phyloP scores from a whole-genome alignment of 1,140 invertebrate species.

The Chironomus tepperi region DNA sequence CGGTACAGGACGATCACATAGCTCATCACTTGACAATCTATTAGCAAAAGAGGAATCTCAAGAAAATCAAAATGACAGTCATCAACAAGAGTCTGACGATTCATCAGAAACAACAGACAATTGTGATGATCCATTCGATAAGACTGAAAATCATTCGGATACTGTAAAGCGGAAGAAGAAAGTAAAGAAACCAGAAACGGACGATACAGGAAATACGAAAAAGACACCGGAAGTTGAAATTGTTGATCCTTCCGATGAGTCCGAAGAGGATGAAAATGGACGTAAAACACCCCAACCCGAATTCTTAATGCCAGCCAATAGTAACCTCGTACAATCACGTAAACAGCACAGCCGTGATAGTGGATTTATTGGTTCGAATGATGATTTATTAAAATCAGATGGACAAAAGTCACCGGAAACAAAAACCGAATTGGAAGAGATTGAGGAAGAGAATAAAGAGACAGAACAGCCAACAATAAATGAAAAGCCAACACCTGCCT shows the following conservation, averaged over 20 bases:
- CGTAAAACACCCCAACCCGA: conserved; percentile 53
- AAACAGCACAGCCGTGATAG: conserved; percentile 77
- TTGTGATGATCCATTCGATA: conserved; percentile 61
- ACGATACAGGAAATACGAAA: conserved; percentile 47
- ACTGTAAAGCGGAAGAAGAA: conserved; percentile 77
- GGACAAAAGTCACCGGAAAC: conserved; percentile 43
- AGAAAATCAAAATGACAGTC: conserved; percentile 37
- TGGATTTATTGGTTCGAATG: conserved; percentile 79
- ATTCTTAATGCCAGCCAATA: conserved; percentile 38
- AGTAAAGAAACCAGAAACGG: conserved; percentile 42
- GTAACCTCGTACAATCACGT: conserved; percentile 45
- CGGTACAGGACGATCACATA: conserved; percentile 69
- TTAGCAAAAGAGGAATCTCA: conserved; percentile 44
- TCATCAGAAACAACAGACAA: conserved; percentile 58
- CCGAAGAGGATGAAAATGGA: conserved; percentile 25
- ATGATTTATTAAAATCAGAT: conserved; percentile 63
- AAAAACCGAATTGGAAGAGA: conserved; percentile 48
- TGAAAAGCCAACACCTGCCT: conserved; percentile 32
- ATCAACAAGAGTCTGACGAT: conserved; percentile 43
- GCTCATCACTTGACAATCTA: conserved; percentile 68
- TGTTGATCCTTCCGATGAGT: not conserved
- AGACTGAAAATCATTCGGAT: conserved; percentile 63
- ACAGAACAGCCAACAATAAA: conserved; percentile 31
- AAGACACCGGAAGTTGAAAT: conserved; percentile 49
- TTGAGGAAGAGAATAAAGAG: conserved; percentile 39